Conservation (phyloP, 53 echinoderm and acorn worm species). For the Holothuria scabra region DNA sequence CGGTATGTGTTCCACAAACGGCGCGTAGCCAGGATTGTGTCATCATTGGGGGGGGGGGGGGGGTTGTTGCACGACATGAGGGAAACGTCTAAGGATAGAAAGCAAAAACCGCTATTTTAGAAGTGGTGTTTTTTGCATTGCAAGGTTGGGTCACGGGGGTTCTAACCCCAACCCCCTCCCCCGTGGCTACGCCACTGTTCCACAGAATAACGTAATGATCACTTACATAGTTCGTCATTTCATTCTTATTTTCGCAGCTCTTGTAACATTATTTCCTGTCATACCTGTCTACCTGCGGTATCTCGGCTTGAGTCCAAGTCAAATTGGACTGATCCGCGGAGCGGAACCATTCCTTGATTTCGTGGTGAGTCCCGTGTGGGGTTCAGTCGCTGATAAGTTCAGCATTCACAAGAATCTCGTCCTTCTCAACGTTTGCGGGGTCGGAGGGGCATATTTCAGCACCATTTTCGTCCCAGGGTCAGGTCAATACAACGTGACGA, state of each 20-base stretch:
- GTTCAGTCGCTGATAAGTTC: constrained; percentile 86
- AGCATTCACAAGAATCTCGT: constrained; percentile 82
- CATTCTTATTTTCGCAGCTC: constrained; percentile 51
- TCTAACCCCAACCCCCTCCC: too few species aligned
- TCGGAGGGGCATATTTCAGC: constrained; percentile 69
- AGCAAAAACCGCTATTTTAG: too few species aligned
- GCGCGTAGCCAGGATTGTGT: too few species aligned
- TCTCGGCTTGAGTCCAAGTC: constrained; percentile 79
- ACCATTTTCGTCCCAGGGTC: constrained; percentile 76
- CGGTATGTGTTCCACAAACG: too few species aligned
- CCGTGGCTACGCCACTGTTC: too few species aligned
- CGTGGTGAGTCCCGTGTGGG: constrained; percentile 82
- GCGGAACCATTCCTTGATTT: constrained; percentile 83
- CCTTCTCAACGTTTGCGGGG: constrained; percentile 65
- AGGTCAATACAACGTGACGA: constrained; percentile 20
- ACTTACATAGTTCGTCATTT: too few species aligned
- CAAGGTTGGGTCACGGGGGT: too few species aligned
- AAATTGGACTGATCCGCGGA: constrained; percentile 88
- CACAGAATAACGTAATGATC: too few species aligned
- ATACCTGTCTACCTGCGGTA: constrained; percentile 91
- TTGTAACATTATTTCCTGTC: constrained; percentile 76
- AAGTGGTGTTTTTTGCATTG: too few species aligned
- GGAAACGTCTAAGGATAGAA: too few species aligned
- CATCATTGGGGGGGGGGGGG: too few species aligned
- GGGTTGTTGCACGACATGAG: too few species aligned